These are phyloP conservation scores for Steatocranus sp. DNA, from an alignment of 2,797 vertebrate species.

Conservation along the genomic window DNA sequence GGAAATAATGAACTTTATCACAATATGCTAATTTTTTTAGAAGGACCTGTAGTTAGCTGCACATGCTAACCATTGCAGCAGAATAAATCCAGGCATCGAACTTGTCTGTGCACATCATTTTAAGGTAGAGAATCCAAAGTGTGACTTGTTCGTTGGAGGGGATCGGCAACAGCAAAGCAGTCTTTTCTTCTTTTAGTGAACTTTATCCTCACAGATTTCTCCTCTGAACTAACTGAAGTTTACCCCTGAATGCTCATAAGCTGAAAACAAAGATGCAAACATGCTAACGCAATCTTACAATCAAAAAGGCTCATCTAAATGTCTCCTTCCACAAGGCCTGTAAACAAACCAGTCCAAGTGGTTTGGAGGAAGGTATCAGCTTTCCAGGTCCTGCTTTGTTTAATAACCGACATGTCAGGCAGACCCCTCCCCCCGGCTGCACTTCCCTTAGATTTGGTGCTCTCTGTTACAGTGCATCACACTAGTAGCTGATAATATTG, in stretches of 20 bases:
- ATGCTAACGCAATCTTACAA: background rate
- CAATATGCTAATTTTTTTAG: too few relatives aligned
- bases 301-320: background rate
- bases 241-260: background rate
- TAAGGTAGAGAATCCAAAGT: background rate
- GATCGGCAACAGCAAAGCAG: background rate
- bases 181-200: background rate
- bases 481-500: conserved; percentile 29
- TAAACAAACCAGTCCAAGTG: conserved; percentile 50
- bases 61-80: background rate
- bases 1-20: too few relatives aligned
- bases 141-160: background rate
- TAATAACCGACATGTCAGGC: conserved; percentile 22
- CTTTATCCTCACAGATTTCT: background rate
- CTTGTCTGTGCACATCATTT: background rate
- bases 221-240: background rate
- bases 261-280: background rate
- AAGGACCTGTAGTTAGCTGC: background rate
- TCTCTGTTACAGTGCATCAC: background rate
- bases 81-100: background rate
- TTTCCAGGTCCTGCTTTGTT: conserved; percentile 45
- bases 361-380: conserved; percentile 22
- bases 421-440: accelerated
- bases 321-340: background rate
- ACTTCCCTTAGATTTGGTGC: background rate